These are phyloP conservation scores for Oncorhynchus tshawytscha DNA, from an alignment of 2,113 vertebrate species.

Conservation along the genomic window DNA sequence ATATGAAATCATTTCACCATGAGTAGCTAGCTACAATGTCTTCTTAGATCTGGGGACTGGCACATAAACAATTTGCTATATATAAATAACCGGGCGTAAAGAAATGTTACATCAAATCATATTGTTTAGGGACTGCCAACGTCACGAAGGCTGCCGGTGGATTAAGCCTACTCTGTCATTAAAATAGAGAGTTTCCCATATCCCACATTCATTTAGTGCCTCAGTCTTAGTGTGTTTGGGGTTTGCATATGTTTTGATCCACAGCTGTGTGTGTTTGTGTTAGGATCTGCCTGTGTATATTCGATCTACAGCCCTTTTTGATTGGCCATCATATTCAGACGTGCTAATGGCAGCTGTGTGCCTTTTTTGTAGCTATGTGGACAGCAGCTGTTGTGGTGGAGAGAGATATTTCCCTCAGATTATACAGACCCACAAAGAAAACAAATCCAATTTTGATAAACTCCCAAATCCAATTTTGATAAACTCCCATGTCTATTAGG, in stretches of 20 bases:
- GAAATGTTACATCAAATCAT: too few relatives aligned
- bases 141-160: too few relatives aligned
- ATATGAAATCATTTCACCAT: neutral
- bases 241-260: neutral
- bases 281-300: constrained; percentile 28
- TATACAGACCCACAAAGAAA: too few relatives aligned
- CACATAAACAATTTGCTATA: too few relatives aligned
- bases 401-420: neutral
- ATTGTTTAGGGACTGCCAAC: too few relatives aligned
- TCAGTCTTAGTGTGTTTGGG: neutral
- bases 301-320: constrained; percentile 32
- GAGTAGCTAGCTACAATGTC: neutral
- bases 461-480: too few relatives aligned
- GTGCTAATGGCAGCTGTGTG: constrained; percentile 9
- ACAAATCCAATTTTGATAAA: too few relatives aligned
- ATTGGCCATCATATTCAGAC: constrained; percentile 31
- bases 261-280: constrained; percentile 14
- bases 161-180: too few relatives aligned
- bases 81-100: too few relatives aligned
- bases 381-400: constrained; percentile 48
- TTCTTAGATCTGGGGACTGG: neutral
- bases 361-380: neutral
- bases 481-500: too few relatives aligned
- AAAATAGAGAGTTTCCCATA: neutral
- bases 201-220: neutral